These are phyloP conservation scores for Sphaerophoria rueppellii DNA, from an alignment of 2,888 invertebrate genomes.

Conservation along the genomic window DNA sequence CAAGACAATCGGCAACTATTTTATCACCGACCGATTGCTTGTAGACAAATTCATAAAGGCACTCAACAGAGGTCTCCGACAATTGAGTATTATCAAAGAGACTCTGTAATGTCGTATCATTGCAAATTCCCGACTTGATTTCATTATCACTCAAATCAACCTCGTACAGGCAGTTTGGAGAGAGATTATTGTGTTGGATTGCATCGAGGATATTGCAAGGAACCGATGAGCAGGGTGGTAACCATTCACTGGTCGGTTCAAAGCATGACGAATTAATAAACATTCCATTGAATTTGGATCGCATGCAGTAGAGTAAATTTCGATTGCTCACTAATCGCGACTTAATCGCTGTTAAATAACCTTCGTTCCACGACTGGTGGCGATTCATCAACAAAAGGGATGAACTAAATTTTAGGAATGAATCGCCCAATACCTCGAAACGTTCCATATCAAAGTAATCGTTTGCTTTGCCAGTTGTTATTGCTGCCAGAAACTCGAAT, in stretches of 20 bases:
- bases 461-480: constrained; percentile 86
- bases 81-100: constrained; percentile 5
- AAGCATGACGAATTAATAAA: constrained; percentile 83
- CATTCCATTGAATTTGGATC: constrained; percentile 76
- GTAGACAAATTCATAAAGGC: constrained; percentile 81
- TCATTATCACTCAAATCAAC: constrained; percentile 82
- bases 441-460: constrained; percentile 91
- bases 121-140: constrained; percentile 77
- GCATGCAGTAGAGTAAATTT: constrained; percentile 91
- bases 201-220: constrained; percentile 82
- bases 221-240: constrained; percentile 89
- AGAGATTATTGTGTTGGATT: constrained; percentile 77
- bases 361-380: constrained; percentile 88
- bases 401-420: constrained; percentile 89
- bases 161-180: constrained; percentile 83
- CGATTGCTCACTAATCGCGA: constrained; percentile 89
- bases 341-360: constrained; percentile 87
- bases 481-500: constrained; percentile 83
- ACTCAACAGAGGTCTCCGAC: constrained; percentile 39
- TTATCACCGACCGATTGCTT: constrained; percentile 85
- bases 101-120: constrained; percentile 73
- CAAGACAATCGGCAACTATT: constrained; percentile 89
- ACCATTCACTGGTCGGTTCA: constrained; percentile 87
- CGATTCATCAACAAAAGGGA: constrained; percentile 87
- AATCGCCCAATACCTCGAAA: constrained; percentile 93